Base-by-base conservation (phyloP, 2,888 invertebrate genomes). In the Pyrocoelia pectoralis region DNA sequence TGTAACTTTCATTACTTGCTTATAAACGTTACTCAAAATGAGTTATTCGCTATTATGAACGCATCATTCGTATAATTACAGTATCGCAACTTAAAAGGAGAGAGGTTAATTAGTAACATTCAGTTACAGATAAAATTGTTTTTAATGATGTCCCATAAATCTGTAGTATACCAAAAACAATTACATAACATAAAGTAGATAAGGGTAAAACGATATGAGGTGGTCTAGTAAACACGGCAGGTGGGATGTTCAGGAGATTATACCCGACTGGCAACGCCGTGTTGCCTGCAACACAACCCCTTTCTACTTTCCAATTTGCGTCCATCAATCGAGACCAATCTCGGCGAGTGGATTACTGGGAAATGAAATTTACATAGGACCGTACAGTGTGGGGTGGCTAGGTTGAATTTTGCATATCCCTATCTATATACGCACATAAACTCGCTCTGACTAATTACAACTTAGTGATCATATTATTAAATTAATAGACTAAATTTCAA, bases 251-350 rank as follows among this genome's bases (percentile, higher is more conserved):
- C 68, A 66, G 49, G 65, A 60, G 68, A 60, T 66, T 65, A 68
- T 63, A 61, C 60, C 72, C 70, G 69, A 70, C 70, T 69, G 74
- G 74, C 75, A 75, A 72, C 74, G 69, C 64, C 66, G 74, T 56
- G 60, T 53, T 48, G 56, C 49, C 56, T 52, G 69, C 67, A 62
- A 55, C 70, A 73, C 69, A 68, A 75, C 76, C 77, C 77, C 78
- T 77, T 77, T 76, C 77, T 76, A 77, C 78, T 86, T 87, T 86
- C 86, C 87, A 87, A 88, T 87, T 87, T 87, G 83, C 85, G 85
- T 85, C 87, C 86, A 87, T 88, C 87, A 87, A 87, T 87, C 87
- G 87, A 83, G 84, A 84, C 85, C 87, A 87, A 87, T 87, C 87
- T 85, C 86, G 80, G 83, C 85, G 86, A 87, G 87, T 87, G 87